Evolutionary conservation across 1,140 invertebrate genomes (phyloP), one percentile per base, ranked within the genome.

Genomic region (Micrasema minimum): DNA sequence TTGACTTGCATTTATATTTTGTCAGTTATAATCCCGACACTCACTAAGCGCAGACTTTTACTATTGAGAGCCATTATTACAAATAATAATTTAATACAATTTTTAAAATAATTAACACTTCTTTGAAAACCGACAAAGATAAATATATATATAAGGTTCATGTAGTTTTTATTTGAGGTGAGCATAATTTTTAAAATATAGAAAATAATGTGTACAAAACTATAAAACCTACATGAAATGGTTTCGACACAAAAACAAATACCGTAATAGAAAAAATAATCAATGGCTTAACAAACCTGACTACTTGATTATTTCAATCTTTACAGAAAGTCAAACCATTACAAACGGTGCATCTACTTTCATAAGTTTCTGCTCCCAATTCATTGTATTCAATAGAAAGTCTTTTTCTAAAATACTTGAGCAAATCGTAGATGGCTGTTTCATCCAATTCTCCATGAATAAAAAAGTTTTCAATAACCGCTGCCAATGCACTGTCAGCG

Each of bases 251-350:
- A 45, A 14, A 45, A n/a, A n/a, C 43, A 16, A 14, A 45, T 14
- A 45, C 5, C n/a, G 18, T 45, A 45, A 7, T n/a, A 16, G n/a
- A 45, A 45, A 12, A 50, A 14, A 4, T 20, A 4, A 18, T 50
- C 14, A 20, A 50, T 50, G 22, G 16, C 12, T 14, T 50, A 11
- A 20, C 22, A 11, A 12, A 20, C 20, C 22, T 50, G 48, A 18
- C 16, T 20, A 12, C 0, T 1, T 10, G 48, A 3, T 10, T 10
- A 4, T 14, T 46, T 46, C 22, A 23, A 50, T 62, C 57, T 43
- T 41, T 45, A n/a, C 37, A 65, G 50, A 65, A 65, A 5, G 62
- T 65, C 7, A 68, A 16, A 2, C 66, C 66, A 26, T 46, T 57
- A 14, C 66, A 68, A 55, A 57, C 35, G 12, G 16, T 14, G 20